Percentiles rank a stretch among this genome's conserved stretches.
Evolutionary conservation across 2,113 vertebrate genomes (phyloP).

Genomic region (Tichodroma muraria): DNA sequence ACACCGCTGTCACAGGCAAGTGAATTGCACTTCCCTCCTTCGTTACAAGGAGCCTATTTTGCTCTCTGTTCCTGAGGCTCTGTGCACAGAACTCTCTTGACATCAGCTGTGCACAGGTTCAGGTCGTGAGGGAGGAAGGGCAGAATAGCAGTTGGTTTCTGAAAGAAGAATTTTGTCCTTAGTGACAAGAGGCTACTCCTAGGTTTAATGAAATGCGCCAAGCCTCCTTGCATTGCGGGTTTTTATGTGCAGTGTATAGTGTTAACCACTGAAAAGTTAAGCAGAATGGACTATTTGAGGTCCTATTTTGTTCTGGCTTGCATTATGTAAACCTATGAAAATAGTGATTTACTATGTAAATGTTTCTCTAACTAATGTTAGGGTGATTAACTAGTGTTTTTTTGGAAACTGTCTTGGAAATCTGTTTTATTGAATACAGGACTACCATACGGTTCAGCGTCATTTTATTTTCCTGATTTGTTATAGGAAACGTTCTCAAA

Average conservation of each 20-base stretch:
- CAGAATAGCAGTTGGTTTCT: neutral
- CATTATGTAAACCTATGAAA: slow-evolving; percentile 35
- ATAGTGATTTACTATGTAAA: slow-evolving; percentile 54
- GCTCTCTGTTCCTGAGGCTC: neutral
- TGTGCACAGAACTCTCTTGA: slow-evolving; percentile 13
- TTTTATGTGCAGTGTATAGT: neutral
- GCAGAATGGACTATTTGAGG: neutral
- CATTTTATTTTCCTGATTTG: slow-evolving; percentile 40
- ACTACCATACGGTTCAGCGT: neutral
- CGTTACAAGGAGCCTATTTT: neutral
- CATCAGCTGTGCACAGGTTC: neutral
- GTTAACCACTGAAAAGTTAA: neutral
- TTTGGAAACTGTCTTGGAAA: slow-evolving; percentile 37
- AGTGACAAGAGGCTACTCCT: neutral
- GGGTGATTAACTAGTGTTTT: slow-evolving; percentile 2
- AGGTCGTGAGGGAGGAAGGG: neutral
- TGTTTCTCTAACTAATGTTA: slow-evolving; percentile 47
- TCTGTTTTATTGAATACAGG: slow-evolving; percentile 33
- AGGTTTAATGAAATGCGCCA: neutral
- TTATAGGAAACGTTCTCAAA: slow-evolving; percentile 57
- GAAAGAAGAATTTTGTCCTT: neutral
- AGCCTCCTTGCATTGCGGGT: neutral
- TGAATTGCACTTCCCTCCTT: slow-evolving; percentile 36
- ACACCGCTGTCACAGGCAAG: slow-evolving; percentile 1
- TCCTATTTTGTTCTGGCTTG: slow-evolving; percentile 18